Evolutionary conservation across 2,797 vertebrate genomes (phyloP).

Genomic region (Sciurus carolinensis): DNA sequence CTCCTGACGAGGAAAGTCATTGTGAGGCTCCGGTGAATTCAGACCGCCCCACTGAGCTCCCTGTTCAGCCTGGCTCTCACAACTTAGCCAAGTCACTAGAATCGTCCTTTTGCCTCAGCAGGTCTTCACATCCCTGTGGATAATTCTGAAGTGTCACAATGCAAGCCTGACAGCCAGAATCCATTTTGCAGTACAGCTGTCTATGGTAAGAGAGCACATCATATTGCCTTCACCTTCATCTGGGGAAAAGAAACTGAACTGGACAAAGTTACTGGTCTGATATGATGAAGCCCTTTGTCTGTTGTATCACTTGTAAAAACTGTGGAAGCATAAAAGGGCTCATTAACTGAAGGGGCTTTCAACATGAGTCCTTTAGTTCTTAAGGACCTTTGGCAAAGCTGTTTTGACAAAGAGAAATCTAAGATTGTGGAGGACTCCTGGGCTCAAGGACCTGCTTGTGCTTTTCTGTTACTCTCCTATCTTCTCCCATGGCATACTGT

Average conservation of each 20-base stretch:
- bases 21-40: conserved; percentile 54
- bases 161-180: conserved; percentile 39
- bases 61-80: conserved; percentile 29
- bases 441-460: not conserved
- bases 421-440: conserved; percentile 52
- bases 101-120: conserved; percentile 76
- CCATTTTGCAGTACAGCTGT: not conserved
- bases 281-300: conserved; percentile 47
- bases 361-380: conserved; percentile 36
- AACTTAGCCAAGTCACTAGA: conserved; percentile 57
- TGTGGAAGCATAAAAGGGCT: conserved; percentile 59
- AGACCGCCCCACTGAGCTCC: conserved; percentile 61
- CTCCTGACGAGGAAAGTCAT: conserved; percentile 68
- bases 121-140: conserved; percentile 39
- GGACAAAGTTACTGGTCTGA: conserved; percentile 67
- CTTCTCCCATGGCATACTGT: not conserved
- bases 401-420: conserved; percentile 72
- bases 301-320: conserved; percentile 60
- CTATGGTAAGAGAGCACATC: not conserved
- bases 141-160: conserved; percentile 69
- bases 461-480: conserved; percentile 31
- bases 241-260: not conserved
- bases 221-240: conserved; percentile 27
- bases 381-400: conserved; percentile 68
- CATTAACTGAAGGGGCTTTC: conserved; percentile 69